Base-by-base conservation (phyloP, 2,888 invertebrate species). In the Luffia ferchaultella region DNA sequence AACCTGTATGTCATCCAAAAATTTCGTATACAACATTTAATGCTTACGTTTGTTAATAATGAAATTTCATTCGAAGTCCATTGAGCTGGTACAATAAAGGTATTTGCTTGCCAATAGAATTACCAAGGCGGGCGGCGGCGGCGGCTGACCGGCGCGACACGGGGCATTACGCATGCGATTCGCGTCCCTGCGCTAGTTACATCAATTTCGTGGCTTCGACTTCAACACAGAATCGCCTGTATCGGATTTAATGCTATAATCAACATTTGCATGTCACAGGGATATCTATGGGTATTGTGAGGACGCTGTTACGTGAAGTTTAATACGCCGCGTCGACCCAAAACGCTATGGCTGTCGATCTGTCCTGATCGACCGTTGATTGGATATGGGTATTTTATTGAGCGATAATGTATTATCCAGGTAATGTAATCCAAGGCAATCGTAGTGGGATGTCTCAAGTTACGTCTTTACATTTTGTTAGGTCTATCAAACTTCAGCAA, bases 261-360 rank as follows among this genome's bases (percentile, higher is more conserved):
- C 68, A 73, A 73, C 76, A 83, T 83, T 83, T 83, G 82, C 82
- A 82, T 83, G 76, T 74, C 82, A 83, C 72, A 82, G 79, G 73
- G 65, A 16, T 19, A 30, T 62, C 58, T 60, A 61, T 57, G 61
- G 60, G 16, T 46, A 46, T 48, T 59, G 42, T 30, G 7, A 19
- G 19, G 12, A 17, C 18, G n/a, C 41, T 30, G n/a, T 42, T 19
- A 20, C 15, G 42, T 41, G 42, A 19, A 18, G n/a, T 3, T 16
- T n/a, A 42, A 15, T 42, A 15, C n/a, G n/a, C n/a, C n/a, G n/a
- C n/a, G n/a, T n/a, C n/a, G n/a, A n/a, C n/a, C n/a, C n/a, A n/a
- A n/a, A n/a, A n/a, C n/a, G n/a, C n/a, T n/a, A n/a, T n/a, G n/a
- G n/a, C n/a, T n/a, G n/a, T n/a, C n/a, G n/a, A n/a, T n/a, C n/a